phyloP scores from a whole-genome alignment of 2,113 vertebrate species.

The Ifrita kowaldi region DNA sequence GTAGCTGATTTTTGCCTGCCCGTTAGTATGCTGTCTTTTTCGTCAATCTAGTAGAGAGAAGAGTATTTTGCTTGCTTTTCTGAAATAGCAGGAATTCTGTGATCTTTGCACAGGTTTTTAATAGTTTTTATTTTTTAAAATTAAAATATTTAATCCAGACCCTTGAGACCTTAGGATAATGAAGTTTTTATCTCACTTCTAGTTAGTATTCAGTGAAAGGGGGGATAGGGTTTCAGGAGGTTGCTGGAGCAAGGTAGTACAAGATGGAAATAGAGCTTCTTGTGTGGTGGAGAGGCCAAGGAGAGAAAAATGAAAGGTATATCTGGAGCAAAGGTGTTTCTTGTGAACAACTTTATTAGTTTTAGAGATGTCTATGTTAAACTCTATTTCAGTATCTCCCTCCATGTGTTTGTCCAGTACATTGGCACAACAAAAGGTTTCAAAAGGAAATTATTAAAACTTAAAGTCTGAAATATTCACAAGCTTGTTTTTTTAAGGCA shows the following conservation, averaged over 20 bases:
- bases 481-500: background rate
- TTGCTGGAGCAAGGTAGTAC: background rate
- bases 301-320: background rate
- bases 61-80: background rate
- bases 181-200: background rate
- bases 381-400: background rate
- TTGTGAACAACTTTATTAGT: background rate
- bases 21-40: background rate
- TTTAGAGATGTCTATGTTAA: background rate
- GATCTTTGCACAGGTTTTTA: background rate
- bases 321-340: background rate
- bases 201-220: background rate
- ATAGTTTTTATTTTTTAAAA: background rate
- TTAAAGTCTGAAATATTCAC: background rate
- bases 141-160: background rate
- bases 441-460: background rate
- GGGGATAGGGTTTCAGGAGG: background rate
- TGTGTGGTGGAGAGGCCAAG: background rate
- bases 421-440: background rate
- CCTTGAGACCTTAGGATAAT: background rate
- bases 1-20: background rate
- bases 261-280: background rate
- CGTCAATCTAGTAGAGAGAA: background rate
- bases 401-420: conserved; percentile 15
- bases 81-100: background rate